Base-by-base conservation (phyloP, 2,113 vertebrate species). In the Platanista minor region DNA sequence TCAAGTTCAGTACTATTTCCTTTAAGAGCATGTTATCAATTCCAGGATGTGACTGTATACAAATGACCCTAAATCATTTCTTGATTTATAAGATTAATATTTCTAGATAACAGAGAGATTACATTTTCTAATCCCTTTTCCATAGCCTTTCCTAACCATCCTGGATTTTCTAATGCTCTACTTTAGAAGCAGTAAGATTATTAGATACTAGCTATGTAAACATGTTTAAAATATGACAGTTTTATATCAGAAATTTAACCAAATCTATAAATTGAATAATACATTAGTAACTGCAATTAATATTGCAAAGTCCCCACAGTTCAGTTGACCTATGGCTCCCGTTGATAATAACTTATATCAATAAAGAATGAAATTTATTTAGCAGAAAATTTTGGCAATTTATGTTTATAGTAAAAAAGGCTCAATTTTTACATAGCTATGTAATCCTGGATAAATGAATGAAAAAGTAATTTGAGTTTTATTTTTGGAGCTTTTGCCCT, bases 351-450 rank as follows among this genome's bases (percentile, higher is more conserved):
- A 33, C 27, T 88, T 12, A 36, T 39, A 8, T 54, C 41, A 97
- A 95, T 69, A 77, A 96, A 97, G 72, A 97, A 39, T 74, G 72
- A 86, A 98, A 78, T 77, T 95, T 3, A 94, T 95, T 97, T 94
- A 93, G 54, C 15, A 74, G 41, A 87, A 97, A 95, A 61, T 93
- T 66, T 61, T 93, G 2, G 52, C 64, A 78, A 84, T 52, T 31
- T 85, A 49, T 85, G 3, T 92, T 84, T 94, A 75, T 72, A 92
- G 6, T 46, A 83, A 97, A 93, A 91, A 77, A 89, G 57, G 69
- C 36, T 77, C 31, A 84, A 87, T 75, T 89, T 88, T 59, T 75
- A 49, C 31, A 54, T 33, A n/a, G 77, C 80, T 96, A 77, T 96
- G 82, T 96, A 95, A 96, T 97, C 49, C 52, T 71, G 31, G 33